phyloP scores from a whole-genome alignment of 2,113 vertebrate genomes.

The Nannobrachium achirus region DNA sequence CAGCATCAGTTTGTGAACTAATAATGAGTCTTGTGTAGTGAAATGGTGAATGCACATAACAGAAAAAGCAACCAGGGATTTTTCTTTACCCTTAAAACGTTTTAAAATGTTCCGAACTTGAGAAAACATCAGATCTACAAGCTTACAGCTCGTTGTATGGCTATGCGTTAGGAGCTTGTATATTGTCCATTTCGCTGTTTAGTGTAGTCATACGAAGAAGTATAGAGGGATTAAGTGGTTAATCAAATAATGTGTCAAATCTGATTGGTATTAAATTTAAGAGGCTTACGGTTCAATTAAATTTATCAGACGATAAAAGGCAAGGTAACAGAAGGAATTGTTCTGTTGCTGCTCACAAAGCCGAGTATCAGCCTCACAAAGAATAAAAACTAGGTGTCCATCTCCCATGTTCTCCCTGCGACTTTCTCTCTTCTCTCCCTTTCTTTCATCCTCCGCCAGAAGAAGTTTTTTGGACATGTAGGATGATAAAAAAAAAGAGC shows the following conservation, averaged over 20 bases:
- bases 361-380: conserved; percentile 40
- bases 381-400: conserved; percentile 59
- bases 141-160: too few relatives aligned
- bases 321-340: conserved; percentile 6
- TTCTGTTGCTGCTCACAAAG: conserved; percentile 17
- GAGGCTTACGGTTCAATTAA: conserved; percentile 12
- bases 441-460: conserved; percentile 79
- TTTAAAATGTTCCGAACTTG: neutral
- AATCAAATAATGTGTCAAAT: conserved; percentile 32
- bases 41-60: conserved; percentile 18
- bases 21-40: conserved; percentile 21
- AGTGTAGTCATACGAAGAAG: too few relatives aligned
- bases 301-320: conserved; percentile 13
- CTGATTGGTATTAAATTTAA: conserved; percentile 12
- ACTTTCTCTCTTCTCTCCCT: conserved; percentile 45
- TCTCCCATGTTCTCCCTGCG: conserved; percentile 38
- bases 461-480: conserved; percentile 74
- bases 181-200: too few relatives aligned
- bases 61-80: conserved; percentile 10
- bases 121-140: too few relatives aligned
- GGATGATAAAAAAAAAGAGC: conserved; percentile 62
- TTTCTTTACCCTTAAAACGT: neutral
- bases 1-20: conserved; percentile 12
- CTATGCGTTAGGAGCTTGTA: too few relatives aligned
- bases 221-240: too few relatives aligned